These are phyloP conservation scores for Lytechinus variegatus DNA, from an alignment of 35 echinoderm and acorn worm species.

Conservation along the genomic window DNA sequence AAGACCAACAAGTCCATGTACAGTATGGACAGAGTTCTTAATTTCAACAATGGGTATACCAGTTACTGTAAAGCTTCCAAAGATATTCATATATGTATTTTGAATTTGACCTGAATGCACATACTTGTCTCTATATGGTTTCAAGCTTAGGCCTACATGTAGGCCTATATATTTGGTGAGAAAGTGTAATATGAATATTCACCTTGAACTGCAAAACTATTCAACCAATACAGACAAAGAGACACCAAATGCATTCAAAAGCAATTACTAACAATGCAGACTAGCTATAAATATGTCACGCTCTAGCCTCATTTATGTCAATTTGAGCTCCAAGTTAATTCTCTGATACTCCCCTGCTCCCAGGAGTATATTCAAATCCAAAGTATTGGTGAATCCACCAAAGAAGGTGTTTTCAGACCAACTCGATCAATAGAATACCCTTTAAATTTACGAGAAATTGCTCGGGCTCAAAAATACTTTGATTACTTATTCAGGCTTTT, in stretches of 20 bases:
- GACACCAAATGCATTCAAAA: slow-evolving; percentile 26
- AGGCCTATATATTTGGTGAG: too few relatives aligned
- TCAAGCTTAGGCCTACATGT: too few relatives aligned
- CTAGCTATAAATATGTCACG: background rate
- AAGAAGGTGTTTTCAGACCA: too few relatives aligned
- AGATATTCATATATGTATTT: background rate
- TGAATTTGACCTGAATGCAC: background rate
- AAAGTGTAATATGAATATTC: background rate
- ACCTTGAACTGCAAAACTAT: background rate
- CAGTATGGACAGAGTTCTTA: too few relatives aligned
- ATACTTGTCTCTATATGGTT: background rate
- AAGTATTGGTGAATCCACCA: background rate
- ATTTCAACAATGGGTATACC: too few relatives aligned
- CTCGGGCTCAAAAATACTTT: too few relatives aligned
- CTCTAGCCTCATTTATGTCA: background rate
- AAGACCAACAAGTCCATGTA: too few relatives aligned
- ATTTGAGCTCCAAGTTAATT: background rate
- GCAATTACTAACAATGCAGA: slow-evolving; percentile 9
- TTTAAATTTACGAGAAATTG: too few relatives aligned
- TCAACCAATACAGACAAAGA: slow-evolving; percentile 8
- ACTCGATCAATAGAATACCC: too few relatives aligned
- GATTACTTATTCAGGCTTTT: too few relatives aligned
- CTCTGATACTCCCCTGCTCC: background rate
- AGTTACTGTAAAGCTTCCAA: background rate
- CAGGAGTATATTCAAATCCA: background rate